These are phyloP conservation scores for Dendrophyllia cribrosa DNA, from an alignment of 64 coral and sea anemone species.

Conservation along the genomic window DNA sequence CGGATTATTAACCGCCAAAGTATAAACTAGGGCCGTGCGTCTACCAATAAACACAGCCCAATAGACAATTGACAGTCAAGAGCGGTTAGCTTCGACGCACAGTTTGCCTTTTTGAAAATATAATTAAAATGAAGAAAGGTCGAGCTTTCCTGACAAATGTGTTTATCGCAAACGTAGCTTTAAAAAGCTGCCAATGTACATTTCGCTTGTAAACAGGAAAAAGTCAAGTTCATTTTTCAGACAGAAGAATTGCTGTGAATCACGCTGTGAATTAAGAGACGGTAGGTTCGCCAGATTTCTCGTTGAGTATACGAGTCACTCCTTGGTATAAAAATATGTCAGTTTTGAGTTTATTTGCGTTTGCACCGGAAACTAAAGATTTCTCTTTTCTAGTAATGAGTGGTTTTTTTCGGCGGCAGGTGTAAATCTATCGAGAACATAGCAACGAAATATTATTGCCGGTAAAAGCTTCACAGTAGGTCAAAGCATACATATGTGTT, in stretches of 20 bases:
- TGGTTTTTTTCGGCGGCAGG: slow-evolving; percentile 5
- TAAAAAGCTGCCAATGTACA: background rate
- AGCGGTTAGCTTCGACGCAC: background rate
- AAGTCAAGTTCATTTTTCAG: too few species aligned
- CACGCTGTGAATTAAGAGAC: too few species aligned
- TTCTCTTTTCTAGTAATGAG: background rate
- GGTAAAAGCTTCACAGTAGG: background rate
- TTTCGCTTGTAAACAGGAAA: too few species aligned
- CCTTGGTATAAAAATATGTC: background rate
- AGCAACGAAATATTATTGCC: background rate
- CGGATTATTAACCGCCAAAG: slow-evolving; percentile 13
- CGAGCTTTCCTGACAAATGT: slow-evolving; percentile 1
- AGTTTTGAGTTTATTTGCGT: slow-evolving; percentile 40
- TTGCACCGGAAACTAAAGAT: slow-evolving; percentile 42
- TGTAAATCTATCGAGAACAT: background rate
- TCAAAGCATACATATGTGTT: background rate
- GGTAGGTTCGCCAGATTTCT: background rate
- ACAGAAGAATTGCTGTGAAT: too few species aligned
- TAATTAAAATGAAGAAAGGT: slow-evolving; percentile 23
- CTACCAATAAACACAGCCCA: slow-evolving; percentile 11
- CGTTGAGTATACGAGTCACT: background rate
- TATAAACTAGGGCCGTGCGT: slow-evolving; percentile 17
- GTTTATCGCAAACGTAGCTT: background rate
- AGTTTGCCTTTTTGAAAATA: slow-evolving; percentile 49
- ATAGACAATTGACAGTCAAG: background rate